Percentiles rank a stretch among this genome's conserved stretches.
Evolutionary conservation across 2,888 invertebrate species (phyloP).

Genomic region (Rhynchonema sp.): DNA sequence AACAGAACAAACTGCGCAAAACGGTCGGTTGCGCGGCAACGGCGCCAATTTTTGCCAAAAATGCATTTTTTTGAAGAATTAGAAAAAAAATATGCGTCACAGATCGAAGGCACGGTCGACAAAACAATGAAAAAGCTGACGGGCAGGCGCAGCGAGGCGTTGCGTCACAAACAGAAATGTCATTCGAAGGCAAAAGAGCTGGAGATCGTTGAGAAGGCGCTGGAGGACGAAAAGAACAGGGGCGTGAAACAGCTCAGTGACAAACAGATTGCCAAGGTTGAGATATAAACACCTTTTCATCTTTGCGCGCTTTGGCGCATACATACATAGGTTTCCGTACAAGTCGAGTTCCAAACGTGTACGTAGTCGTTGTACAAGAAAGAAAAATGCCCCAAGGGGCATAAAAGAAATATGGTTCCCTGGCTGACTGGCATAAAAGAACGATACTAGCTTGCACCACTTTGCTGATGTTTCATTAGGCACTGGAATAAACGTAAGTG

Average conservation of each 20-base stretch:
- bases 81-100: neutral
- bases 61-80: neutral
- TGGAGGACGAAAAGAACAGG: neutral
- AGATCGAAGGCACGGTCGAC: neutral
- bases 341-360: neutral
- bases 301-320: neutral
- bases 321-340: neutral
- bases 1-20: neutral
- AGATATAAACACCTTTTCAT: no score
- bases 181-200: neutral
- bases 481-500: no score
- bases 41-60: neutral
- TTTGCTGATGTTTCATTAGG: no score
- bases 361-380: no score
- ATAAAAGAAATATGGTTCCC: no score
- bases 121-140: neutral
- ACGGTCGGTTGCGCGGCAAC: neutral
- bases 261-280: neutral
- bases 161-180: neutral
- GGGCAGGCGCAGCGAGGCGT: neutral
- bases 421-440: no score
- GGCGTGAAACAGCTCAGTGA: neutral
- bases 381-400: no score
- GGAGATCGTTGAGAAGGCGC: neutral
- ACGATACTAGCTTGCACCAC: no score